Evolutionary conservation across 1,140 invertebrate species (phyloP), one percentile per base, ranked within the genome.

Genomic region (Pseudomyrmex sp.): DNA sequence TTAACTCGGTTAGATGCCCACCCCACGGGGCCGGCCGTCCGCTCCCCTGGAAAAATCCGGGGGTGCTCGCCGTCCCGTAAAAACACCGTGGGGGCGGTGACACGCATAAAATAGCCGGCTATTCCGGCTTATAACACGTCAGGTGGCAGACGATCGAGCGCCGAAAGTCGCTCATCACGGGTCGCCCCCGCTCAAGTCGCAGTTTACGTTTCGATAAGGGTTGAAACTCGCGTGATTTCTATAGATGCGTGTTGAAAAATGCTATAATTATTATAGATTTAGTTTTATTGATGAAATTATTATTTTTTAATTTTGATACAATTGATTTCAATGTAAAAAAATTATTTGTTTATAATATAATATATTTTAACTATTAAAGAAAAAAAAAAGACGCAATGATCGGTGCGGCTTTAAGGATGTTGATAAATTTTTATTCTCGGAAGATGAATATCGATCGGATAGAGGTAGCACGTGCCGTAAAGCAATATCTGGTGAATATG

Each of bases 31-130:
- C 79, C 56, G 69, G 12, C 13, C 63, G 75, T 18, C 23, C 54
- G 70, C 20, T 20, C 80, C 86, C 73, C 84, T 26, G 61, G 75
- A 77, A 85, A 90, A 91, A 90, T 90, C 85, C 82, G 86, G 89
- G 92, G 92, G 93, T 93, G 93, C 76, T 93, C 93, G 90, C 15
- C 90, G 93, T 93, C 92, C 92, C 93, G 93, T 94, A 91, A 94
- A 94, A 94, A 93, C 91, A 92, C 89, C 89, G 90, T 86, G 91
- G 91, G 91, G 92, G 92, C 91, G 92, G 91, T 92, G 91, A 94
- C 92, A 92, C 92, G 90, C 91, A 91, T 92, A 93, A 91, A 93
- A 92, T 87, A 93, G 83, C 88, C 89, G 85, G 84, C 91, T 85
- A 85, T 88, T 86, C 87, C 80, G 35, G 87, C 90, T 90, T 88